Base-by-base conservation (phyloP, 2,797 vertebrate species). In the Crenichthys baileyi region DNA sequence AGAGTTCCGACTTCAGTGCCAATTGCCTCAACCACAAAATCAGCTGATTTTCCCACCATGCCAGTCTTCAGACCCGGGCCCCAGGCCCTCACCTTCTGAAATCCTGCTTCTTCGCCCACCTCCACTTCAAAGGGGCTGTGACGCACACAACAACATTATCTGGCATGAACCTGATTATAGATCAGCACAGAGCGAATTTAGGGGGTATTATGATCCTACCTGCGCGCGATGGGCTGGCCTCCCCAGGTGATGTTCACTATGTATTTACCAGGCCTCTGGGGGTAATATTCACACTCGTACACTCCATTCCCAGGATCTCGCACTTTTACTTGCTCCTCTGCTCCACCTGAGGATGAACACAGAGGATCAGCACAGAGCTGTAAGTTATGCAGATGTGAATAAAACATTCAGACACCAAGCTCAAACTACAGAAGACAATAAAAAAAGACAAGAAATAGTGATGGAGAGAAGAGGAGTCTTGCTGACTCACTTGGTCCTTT, bases 81-180 rank as follows among this genome's bases (percentile, higher is more conserved):
- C 98, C 98, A 99, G 82, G 98, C 98, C 50, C 98, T 95, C 4
- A 99, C 98, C 91, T 99, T 99, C 96, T 99, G 98, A 2, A 91
- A 7, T 22, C 97, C 97, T 0, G 96, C 95, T 73, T 97, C 97
- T 0, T 90, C 90, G 20, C 96, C 93, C 81, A 99, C 96, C 87
- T 96, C 94, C 44, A 99, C 98, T 85, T 98, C 98, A 1, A 99
- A 99, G 0, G 98, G 98, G 71, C 98, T 99, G 84, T 3, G 72
- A 83, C 12, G 79, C 72, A 83, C 39, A 85, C 26, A 77, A 31
- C 41, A 84, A 67, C 68, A 60, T 80, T 70, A 81, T 29, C 24
- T 60, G 6, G 29, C 0, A 22, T 60, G 13, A 56, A 70, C 51
- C 24, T 70, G 75, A 82, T 48, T 22, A 63, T 18, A 70, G 20